These are phyloP conservation scores for Pampus argenteus DNA, from an alignment of 2,797 vertebrate species.

Conservation along the genomic window DNA sequence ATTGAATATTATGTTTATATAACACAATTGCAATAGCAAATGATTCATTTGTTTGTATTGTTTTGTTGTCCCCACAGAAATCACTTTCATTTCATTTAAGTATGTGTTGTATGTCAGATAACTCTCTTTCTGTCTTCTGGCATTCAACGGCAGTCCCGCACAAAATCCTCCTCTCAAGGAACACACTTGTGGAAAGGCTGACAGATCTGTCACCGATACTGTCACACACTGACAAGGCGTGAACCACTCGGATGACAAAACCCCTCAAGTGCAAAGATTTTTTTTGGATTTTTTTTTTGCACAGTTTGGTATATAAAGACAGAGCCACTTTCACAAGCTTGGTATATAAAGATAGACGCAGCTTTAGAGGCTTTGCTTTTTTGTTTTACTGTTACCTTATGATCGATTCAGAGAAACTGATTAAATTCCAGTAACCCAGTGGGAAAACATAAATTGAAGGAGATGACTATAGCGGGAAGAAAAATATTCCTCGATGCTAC, in stretches of 20 bases:
- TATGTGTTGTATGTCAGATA: background rate
- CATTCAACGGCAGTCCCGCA: constrained; percentile 4
- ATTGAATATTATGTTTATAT: background rate
- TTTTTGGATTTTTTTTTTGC: background rate
- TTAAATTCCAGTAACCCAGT: constrained; percentile 22
- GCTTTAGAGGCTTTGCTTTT: constrained; percentile 3
- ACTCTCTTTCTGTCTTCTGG: constrained; percentile 18
- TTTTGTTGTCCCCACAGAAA: background rate
- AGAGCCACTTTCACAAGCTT: constrained; percentile 3
- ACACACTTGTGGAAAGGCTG: constrained; percentile 31
- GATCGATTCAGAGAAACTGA: constrained; percentile 14
- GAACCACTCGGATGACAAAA: constrained; percentile 31
- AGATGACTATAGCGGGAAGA: background rate
- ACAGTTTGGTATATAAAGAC: constrained; percentile 6
- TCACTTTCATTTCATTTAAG: background rate
- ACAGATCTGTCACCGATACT: constrained; percentile 35
- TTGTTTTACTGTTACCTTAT: constrained; percentile 28
- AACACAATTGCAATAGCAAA: background rate
- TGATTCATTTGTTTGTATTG: background rate
- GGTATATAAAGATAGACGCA: constrained; percentile 1
- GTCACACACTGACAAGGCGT: constrained; percentile 24
- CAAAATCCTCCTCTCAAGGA: constrained; percentile 21
- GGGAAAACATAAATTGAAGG: constrained; percentile 20
- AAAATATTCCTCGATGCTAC: constrained; percentile 15
- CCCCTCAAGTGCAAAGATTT: constrained; percentile 11